Evolutionary conservation across 2,888 invertebrate genomes (phyloP), one percentile per base, ranked within the genome.

Genomic region (Protonemura montana): DNA sequence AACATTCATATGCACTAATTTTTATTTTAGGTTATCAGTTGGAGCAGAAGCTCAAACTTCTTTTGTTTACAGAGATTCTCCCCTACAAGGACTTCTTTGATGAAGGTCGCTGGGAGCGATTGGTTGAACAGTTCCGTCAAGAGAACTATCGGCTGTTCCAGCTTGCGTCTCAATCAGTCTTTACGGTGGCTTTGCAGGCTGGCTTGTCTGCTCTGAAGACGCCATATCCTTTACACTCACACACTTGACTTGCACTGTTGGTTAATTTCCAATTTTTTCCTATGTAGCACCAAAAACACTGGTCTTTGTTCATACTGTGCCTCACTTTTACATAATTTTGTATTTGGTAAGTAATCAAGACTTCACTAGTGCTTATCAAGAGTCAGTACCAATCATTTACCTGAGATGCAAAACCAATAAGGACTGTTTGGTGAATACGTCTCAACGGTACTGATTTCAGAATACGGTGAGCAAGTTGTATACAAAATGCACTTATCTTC

Each of bases 71-170:
- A 91, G 90, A 90, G 87, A 88, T 91, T 16, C 89, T 89, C 28
- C 90, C 91, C 10, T 93, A 92, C 89, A 90, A 90, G 89, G 93
- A 93, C 85, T 90, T 94, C 86, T 90, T 94, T 76, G 89, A 90
- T 86, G 89, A 89, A 86, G 88, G 87, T n/a, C 93, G 95, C 88
- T 99, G 99, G 99, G 93, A 94, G 86, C 94, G 94, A 88, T 93
- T 99, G 88, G 96, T 98, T 88, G 93, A 95, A 88, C 97, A 98
- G 92, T 99, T 99, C 92, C 94, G 98, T 76, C 94, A 95, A 89
- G 99, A 98, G 92, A 98, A 99, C 92, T 98, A 97, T 90, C 95
- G 97, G 87, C 94, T 99, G 88, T 98, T 98, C 92, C 99, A 99
- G 92, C 93, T 99, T 77, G 97, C 97, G 86, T 95, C 95, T 85